A percentile compares a stretch with the other conserved stretches of the same genome.
These are phyloP conservation scores for Paedocypris sp. DNA, from an alignment of 2,113 vertebrate species.

Conservation along the genomic window DNA sequence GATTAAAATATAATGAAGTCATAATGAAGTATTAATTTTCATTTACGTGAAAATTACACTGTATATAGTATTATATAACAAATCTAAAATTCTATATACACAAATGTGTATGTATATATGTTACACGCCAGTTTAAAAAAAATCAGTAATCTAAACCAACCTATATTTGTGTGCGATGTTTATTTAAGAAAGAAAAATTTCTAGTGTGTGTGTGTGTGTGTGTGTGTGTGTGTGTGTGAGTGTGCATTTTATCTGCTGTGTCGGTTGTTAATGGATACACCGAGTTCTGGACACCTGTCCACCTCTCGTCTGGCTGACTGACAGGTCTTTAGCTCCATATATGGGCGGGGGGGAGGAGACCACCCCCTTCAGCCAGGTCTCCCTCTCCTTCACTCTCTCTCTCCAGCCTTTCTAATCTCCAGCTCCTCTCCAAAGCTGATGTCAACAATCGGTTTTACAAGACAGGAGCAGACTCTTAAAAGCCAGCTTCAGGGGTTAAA, in stretches of 20 bases:
- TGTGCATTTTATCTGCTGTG: constrained; percentile 32
- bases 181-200: no score
- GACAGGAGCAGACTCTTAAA: not conserved
- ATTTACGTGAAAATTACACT: no score
- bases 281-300: constrained; percentile 33
- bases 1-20: no score
- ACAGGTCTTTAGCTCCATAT: constrained; percentile 25
- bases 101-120: no score
- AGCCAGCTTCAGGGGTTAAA: not conserved
- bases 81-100: no score
- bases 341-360: not conserved
- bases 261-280: constrained; percentile 34
- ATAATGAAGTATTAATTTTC: no score
- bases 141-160: no score
- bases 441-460: constrained; percentile 23
- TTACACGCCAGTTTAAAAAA: no score
- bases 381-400: not conserved
- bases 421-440: constrained; percentile 8
- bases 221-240: not conserved
- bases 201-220: no score
- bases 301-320: constrained; percentile 29
- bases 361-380: not conserved
- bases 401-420: constrained; percentile 2
- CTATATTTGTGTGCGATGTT: no score
- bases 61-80: no score